Percentiles rank a stretch among this genome's conserved stretches.
Evolutionary conservation across 1,140 invertebrate species (phyloP).

Genomic region (Danaus melanippus): DNA sequence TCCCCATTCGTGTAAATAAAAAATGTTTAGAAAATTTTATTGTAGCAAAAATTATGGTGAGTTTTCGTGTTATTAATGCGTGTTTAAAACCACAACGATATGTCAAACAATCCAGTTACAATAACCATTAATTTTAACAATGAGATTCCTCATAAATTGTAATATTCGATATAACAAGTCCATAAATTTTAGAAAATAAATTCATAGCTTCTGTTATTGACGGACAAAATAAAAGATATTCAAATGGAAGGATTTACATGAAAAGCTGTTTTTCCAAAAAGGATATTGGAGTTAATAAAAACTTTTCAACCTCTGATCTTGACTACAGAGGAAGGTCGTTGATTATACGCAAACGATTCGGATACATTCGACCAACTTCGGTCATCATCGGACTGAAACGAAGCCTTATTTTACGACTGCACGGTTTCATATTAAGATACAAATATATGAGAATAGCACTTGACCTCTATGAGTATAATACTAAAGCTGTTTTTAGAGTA

Average conservation of each 20-base stretch:
- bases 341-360: constrained; percentile 28
- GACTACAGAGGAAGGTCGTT: constrained; percentile 15
- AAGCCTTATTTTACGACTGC: constrained; percentile 45
- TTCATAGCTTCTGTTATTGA: too few species aligned
- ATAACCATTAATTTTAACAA: too few species aligned
- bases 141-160: too few species aligned
- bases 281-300: constrained; percentile 17
- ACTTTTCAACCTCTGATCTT: constrained; percentile 15
- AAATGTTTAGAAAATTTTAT: too few species aligned
- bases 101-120: too few species aligned
- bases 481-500: constrained; percentile 23
- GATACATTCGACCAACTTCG: constrained; percentile 41
- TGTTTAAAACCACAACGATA: too few species aligned
- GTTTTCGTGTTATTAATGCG: too few species aligned
- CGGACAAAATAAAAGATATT: constrained; percentile 6
- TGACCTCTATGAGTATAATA: constrained; percentile 1
- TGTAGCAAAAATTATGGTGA: too few species aligned
- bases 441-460: constrained; percentile 1
- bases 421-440: constrained; percentile 25
- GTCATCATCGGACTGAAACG: constrained; percentile 44
- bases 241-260: constrained; percentile 7
- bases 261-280: constrained; percentile 11
- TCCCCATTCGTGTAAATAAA: too few species aligned
- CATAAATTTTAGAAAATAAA: too few species aligned
- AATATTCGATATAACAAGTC: too few species aligned